A percentile compares a stretch with the other conserved stretches of the same genome.
Conservation (phyloP, 2,797 vertebrate genomes). For the Sternotherus odoratus region DNA sequence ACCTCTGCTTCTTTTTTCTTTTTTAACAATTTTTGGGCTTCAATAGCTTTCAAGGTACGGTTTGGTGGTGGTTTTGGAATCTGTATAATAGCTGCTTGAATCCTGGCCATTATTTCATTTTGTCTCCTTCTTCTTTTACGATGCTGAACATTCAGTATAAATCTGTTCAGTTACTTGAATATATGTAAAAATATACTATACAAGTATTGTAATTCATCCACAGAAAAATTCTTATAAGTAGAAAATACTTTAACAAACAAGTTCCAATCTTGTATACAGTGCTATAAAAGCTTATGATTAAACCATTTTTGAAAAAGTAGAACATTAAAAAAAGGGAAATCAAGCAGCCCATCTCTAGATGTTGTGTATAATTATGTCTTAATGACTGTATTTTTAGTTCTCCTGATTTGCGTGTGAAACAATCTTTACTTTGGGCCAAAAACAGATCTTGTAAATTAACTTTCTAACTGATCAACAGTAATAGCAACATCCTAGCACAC, state of each 20-base stretch:
- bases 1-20: conserved; percentile 89
- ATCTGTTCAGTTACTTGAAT: not conserved
- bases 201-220: not conserved
- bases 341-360: not conserved
- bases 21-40: conserved; percentile 79
- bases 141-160: conserved; percentile 74
- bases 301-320: not conserved
- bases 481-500: not conserved
- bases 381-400: not conserved
- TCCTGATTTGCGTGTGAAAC: not conserved
- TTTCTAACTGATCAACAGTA: not conserved
- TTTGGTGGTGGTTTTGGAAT: conserved; percentile 83
- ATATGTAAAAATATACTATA: conserved; percentile 22
- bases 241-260: not conserved
- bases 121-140: conserved; percentile 76
- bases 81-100: conserved; percentile 81
- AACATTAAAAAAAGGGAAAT: not conserved
- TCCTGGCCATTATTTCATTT: conserved; percentile 82
- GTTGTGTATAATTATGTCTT: not conserved
- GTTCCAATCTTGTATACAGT: not conserved
- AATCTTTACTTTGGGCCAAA: not conserved
- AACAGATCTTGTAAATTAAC: not conserved
- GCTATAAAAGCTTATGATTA: not conserved
- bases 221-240: not conserved
- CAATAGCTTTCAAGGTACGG: conserved; percentile 76